Evolutionary conservation across 2,797 vertebrate genomes (phyloP).

Genomic region (Limosa lapponica): DNA sequence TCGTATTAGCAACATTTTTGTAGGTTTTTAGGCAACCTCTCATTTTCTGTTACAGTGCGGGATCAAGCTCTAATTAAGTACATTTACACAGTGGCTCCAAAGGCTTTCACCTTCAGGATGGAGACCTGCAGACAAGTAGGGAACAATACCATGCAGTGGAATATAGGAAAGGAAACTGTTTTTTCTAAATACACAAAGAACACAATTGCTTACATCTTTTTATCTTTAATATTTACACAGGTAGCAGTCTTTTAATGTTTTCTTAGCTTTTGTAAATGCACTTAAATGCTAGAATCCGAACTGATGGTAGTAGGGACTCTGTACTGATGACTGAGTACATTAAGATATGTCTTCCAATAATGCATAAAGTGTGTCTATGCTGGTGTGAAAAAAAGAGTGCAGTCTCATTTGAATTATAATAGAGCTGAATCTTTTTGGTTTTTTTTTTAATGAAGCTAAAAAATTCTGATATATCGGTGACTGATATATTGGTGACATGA

Average conservation of each 20-base stretch:
- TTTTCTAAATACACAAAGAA: not conserved
- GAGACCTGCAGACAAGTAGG: not conserved
- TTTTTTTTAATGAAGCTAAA: not conserved
- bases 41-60: not conserved
- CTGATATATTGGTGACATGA: not conserved
- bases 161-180: not conserved
- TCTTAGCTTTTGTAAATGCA: not conserved
- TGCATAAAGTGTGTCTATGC: not conserved
- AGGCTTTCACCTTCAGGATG: not conserved
- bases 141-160: not conserved
- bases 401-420: slow-evolving; percentile 19
- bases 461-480: not conserved
- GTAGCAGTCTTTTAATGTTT: not conserved
- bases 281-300: not conserved
- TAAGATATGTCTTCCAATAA: not conserved
- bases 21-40: not conserved
- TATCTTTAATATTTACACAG: not conserved
- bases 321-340: not conserved
- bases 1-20: not conserved
- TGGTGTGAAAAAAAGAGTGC: not conserved
- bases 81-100: not conserved
- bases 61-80: not conserved
- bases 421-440: not conserved
- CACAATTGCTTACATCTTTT: not conserved
- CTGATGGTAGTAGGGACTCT: not conserved